Conservation (phyloP, 2,113 vertebrate genomes). For the Xenopus tropicalis region DNA sequence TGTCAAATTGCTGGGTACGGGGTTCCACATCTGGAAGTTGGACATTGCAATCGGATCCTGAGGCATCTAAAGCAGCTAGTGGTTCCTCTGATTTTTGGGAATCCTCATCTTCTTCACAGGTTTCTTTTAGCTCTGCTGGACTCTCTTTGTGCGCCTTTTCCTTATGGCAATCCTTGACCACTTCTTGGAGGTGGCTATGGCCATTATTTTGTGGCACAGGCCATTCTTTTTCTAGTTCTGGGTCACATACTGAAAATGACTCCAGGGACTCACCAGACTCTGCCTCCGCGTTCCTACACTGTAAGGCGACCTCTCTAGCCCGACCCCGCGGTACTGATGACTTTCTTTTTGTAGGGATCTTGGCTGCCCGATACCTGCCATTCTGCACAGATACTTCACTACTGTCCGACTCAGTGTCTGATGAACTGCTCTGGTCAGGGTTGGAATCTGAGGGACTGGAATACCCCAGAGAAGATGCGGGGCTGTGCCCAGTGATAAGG, state of each 20-base stretch:
- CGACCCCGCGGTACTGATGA: slow-evolving; percentile 12
- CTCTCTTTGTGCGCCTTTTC: slow-evolving; percentile 29
- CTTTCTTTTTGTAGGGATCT: slow-evolving; percentile 39
- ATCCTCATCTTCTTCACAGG: slow-evolving; percentile 20
- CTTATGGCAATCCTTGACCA: background rate
- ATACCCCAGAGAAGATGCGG: slow-evolving; percentile 58
- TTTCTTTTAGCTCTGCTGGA: slow-evolving; percentile 32
- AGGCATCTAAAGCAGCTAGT: background rate
- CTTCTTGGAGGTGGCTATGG: slow-evolving; percentile 11
- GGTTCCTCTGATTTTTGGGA: slow-evolving; percentile 42
- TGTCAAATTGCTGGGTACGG: slow-evolving; percentile 60
- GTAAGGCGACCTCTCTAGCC: slow-evolving; percentile 37
- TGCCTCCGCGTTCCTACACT: slow-evolving; percentile 36
- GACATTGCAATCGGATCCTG: background rate
- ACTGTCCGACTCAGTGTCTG: slow-evolving; percentile 55
- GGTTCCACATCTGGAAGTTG: slow-evolving; percentile 42
- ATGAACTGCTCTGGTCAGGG: slow-evolving; percentile 51
- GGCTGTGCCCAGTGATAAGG: slow-evolving; percentile 45
- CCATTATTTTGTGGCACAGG: slow-evolving; percentile 8
- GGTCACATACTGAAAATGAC: background rate
- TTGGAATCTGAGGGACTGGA: slow-evolving; percentile 59
- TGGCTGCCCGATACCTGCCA: slow-evolving; percentile 52
- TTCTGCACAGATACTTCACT: slow-evolving; percentile 61
- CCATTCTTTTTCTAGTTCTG: background rate
- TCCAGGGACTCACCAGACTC: background rate